Percentiles rank a stretch among this genome's conserved stretches.
Evolutionary conservation across 2,113 vertebrate species (phyloP).

Genomic region (Zeus faber): DNA sequence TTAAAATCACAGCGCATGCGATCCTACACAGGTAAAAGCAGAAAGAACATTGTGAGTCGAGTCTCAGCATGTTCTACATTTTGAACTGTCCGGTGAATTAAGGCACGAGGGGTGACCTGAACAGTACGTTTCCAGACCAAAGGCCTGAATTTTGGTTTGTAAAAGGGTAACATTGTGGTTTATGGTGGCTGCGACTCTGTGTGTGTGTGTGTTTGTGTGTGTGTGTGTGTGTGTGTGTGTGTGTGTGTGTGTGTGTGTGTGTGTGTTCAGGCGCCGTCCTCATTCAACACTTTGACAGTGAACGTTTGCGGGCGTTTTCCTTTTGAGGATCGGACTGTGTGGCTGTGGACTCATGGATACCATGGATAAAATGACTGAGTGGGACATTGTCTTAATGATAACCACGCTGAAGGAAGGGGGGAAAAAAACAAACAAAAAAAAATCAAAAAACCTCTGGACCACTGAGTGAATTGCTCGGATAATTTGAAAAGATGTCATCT

Average conservation of each 20-base stretch:
- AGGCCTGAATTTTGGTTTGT: neutral
- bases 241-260: constrained; percentile 1
- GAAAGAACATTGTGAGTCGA: constrained; percentile 8
- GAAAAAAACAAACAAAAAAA: no score
- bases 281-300: constrained; percentile 23
- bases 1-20: constrained; percentile 4
- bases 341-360: constrained; percentile 80
- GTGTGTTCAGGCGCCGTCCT: constrained; percentile 10
- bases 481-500: no score
- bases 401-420: neutral
- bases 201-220: neutral
- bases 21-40: constrained; percentile 24
- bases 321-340: neutral
- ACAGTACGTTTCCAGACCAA: neutral
- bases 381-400: constrained; percentile 6
- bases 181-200: neutral
- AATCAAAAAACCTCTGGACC: no score
- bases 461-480: no score
- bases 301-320: constrained; percentile 7
- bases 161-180: neutral
- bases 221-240: neutral
- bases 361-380: constrained; percentile 69
- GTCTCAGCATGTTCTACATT: constrained; percentile 8
- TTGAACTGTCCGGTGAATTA: neutral
- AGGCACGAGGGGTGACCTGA: neutral